Evolutionary conservation across 2,888 invertebrate species (phyloP), one percentile per base, ranked within the genome.

Genomic region (Ormyrus labotus): DNA sequence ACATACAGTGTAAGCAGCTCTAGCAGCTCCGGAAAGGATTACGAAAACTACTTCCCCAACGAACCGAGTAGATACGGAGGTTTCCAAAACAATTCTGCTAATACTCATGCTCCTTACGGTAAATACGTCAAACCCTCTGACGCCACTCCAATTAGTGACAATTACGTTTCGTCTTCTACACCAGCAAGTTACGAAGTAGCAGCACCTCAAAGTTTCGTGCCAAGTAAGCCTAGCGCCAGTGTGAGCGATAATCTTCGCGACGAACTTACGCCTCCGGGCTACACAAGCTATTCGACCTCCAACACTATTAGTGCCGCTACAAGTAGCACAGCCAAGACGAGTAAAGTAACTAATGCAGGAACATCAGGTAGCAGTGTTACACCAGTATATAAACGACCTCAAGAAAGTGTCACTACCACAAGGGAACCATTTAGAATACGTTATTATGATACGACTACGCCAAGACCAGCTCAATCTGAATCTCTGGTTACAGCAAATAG

Each of bases 71-170:
- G 86, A 67, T 86, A 88, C 34, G 88, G 88, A 0, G 89, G 88
- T 3, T 89, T 90, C 85, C 92, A 92, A 82, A 93, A 93, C 82
- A 92, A 92, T 83, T 91, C 91, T 10, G 83, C 88, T 5, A 78
- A 84, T 68, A 88, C 91, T 53, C 89, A 91, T 45, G 84, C 87
- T 60, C 92, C 92, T 7, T 93, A 93, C 69, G 93, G 93, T 0
- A 90, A 90, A 45, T 90, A 92, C 47, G 91, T 92, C 0, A 92
- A 92, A 85, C 92, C 92, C 2, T 85, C 91, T 6, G 92, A 89
- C 65, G 92, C 89, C 6, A 89, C 89, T 3, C 91, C 91, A 3
- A 88, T 91, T 48, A 86, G 83, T 53, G 88, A 89, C 47, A 89
- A 90, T 72, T 89, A 88, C 63, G 86, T 88, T 0, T 84, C 87